Evolutionary conservation across 1,140 invertebrate genomes (phyloP).

Genomic region (Caenorhabditis tropicalis): DNA sequence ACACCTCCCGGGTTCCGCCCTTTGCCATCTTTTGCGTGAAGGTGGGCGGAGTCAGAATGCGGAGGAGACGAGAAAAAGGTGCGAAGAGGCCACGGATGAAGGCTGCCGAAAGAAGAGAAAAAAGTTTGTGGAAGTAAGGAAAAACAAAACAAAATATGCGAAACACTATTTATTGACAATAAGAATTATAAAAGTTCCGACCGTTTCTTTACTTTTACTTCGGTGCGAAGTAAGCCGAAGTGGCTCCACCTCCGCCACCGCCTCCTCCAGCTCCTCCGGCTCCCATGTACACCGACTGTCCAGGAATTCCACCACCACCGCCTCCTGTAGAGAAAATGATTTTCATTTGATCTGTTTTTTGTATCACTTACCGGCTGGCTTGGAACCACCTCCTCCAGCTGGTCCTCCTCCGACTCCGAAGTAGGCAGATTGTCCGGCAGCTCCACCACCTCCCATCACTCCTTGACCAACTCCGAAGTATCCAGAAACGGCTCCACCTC

Average conservation of each 20-base stretch:
- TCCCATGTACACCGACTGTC: slow-evolving; percentile 5
- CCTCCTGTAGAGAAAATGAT: background rate
- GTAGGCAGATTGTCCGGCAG: background rate
- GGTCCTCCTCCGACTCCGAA: slow-evolving; percentile 22
- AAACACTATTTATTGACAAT: slow-evolving; percentile 5
- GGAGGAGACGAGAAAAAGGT: too few relatives aligned
- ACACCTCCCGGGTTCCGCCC: too few relatives aligned
- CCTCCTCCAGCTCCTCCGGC: background rate
- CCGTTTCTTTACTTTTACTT: background rate
- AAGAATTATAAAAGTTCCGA: background rate
- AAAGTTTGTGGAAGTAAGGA: too few relatives aligned
- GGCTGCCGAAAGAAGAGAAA: too few relatives aligned
- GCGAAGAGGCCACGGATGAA: too few relatives aligned
- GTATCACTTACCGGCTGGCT: background rate
- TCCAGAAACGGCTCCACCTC: background rate
- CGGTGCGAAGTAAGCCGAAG: background rate
- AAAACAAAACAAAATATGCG: too few relatives aligned
- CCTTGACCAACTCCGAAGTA: slow-evolving; percentile 22
- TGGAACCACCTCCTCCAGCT: slow-evolving; percentile 1
- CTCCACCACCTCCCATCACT: slow-evolving; percentile 6
- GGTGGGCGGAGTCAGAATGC: too few relatives aligned
- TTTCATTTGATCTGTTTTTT: background rate
- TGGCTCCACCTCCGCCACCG: background rate
- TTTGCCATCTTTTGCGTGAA: too few relatives aligned
- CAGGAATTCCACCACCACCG: background rate